Evolutionary conservation across 2,797 vertebrate species (phyloP).

Genomic region (Argyrosomus regius): DNA sequence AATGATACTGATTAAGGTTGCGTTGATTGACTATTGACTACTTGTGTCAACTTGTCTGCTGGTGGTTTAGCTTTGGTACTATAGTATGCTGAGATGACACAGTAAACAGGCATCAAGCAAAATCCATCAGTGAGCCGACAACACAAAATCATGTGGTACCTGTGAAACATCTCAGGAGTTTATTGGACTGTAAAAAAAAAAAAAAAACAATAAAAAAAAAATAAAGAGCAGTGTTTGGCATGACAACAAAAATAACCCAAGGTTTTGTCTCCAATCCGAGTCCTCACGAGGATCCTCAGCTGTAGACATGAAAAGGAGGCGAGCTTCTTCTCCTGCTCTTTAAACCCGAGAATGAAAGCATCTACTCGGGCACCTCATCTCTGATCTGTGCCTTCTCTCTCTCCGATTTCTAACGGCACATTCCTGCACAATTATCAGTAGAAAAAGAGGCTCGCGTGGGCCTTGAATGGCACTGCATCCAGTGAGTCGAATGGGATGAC

Average conservation of each 20-base stretch:
- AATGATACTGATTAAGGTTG: no score
- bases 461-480: constrained; percentile 24
- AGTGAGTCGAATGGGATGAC: constrained; percentile 24
- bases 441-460: constrained; percentile 19
- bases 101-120: neutral
- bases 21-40: no score
- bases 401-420: constrained; percentile 22
- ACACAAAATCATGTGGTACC: constrained; percentile 19
- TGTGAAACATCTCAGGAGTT: constrained; percentile 82
- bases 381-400: constrained; percentile 11
- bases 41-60: no score
- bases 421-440: constrained; percentile 25
- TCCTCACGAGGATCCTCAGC: constrained; percentile 12
- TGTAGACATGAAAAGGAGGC: constrained; percentile 16
- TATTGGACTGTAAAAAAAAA: constrained; percentile 81
- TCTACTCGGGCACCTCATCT: constrained; percentile 13
- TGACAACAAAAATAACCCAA: constrained; percentile 70
- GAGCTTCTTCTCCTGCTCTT: constrained; percentile 4
- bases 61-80: neutral
- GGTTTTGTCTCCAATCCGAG: constrained; percentile 36
- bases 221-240: constrained; percentile 70
- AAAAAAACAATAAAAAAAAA: constrained; percentile 24
- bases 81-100: neutral
- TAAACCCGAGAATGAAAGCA: neutral
- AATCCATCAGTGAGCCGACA: constrained; percentile 3